Evolutionary conservation across 37 sponge, comb jelly and placozoan genomes (phyloP), one percentile per base, ranked within the genome.

Genomic region (Axinella damicornis): DNA sequence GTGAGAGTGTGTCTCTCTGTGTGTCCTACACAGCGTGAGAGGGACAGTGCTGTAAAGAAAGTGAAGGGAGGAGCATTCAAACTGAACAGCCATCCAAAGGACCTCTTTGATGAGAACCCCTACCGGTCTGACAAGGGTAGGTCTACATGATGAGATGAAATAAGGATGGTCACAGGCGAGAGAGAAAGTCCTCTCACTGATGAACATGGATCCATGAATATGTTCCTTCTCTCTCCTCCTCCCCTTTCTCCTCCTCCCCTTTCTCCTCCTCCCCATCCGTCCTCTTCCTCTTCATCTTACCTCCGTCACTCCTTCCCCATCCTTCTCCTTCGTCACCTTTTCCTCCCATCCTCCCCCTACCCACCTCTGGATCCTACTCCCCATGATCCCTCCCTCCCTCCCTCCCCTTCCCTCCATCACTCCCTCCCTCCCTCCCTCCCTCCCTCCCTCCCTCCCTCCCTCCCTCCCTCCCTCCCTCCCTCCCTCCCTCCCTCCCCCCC

Each of bases 51-150:
- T 60, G 91, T 73, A 25, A 91, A 93, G 83, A 82, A 87, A 74
- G 55, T 87, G 64, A 91, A 93, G 62, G 96, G 94, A 33, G 90
- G 87, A 0, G 37, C 94, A 6, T 98, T 98, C 88, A 93, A 89
- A 72, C 88, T 95, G 22, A 88, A 88, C 78, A 65, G 53, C 17
- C 94, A 95, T 31, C 94, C 96, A 0, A 81, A 67, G 56, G 90
- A 75, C 2, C 66, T 57, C 33, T 98, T 98, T 78, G 88, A 95
- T 33, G 79, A 64, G 21, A 98, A 98, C 53, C 94, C 96, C 13
- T 98, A 79, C 79, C 79, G 63, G 31, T 19, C 70, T 25, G 78
- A 87, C 41, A 78, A 77, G 62, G 54, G 88, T 79, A 58, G 69
- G 73, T 46, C 9, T 46, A 9, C n/a, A n/a, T n/a, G 46, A 12